phyloP scores from a whole-genome alignment of 1,140 invertebrate species.

The Trichomalopsis sarcophagae region DNA sequence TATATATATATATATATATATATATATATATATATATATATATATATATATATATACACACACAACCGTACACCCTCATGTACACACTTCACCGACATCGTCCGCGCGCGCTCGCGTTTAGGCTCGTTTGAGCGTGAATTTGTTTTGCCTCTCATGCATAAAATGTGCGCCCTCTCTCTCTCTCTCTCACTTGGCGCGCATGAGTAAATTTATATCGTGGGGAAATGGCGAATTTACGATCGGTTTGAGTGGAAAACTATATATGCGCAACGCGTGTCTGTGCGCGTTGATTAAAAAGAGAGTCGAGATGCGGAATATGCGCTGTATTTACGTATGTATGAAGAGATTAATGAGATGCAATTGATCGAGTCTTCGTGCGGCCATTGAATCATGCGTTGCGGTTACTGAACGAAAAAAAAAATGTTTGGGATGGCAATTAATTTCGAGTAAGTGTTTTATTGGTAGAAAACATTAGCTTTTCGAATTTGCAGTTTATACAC shows the following conservation, averaged over 20 bases:
- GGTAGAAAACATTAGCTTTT: no score
- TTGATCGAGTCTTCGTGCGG: no score
- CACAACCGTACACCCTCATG: not conserved
- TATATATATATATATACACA: not conserved
- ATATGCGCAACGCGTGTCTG: not conserved
- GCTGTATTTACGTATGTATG: no score
- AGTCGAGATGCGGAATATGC: not conserved
- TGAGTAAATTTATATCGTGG: conserved; percentile 1
- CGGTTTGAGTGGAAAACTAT: not conserved
- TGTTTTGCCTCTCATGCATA: conserved; percentile 26
- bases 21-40: not conserved
- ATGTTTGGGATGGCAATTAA: not conserved
- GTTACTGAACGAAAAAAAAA: no score
- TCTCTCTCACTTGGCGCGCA: not conserved
- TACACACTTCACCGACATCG: not conserved
- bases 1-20: not conserved
- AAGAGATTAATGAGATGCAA: not conserved
- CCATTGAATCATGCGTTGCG: no score
- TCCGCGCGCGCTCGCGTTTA: not conserved
- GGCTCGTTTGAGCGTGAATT: conserved; percentile 28
- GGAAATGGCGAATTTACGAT: not conserved
- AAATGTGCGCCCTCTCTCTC: not conserved
- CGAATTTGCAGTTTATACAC: no score
- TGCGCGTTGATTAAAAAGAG: not conserved
- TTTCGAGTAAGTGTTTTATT: not conserved